Evolutionary conservation across 2,888 invertebrate genomes (phyloP).

Genomic region (Phasia obesa): DNA sequence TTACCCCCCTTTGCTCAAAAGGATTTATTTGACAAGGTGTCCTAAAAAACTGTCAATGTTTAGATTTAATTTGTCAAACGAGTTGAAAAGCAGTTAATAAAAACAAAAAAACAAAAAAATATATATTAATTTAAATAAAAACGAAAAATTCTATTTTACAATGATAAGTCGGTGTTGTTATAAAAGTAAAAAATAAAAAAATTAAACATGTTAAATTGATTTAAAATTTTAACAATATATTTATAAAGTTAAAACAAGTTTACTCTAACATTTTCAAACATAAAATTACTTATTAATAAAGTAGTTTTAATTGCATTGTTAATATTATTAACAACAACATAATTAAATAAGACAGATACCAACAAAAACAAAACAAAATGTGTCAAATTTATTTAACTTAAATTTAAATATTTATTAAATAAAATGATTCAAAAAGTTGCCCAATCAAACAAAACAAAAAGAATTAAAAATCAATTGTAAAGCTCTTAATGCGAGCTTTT

Average conservation of each 20-base stretch:
- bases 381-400: constrained; percentile 56
- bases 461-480: constrained; percentile 42
- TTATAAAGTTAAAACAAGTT: constrained; percentile 26
- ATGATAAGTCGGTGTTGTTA: constrained; percentile 64
- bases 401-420: constrained; percentile 35
- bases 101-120: no score
- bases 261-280: constrained; percentile 48
- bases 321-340: neutral
- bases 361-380: constrained; percentile 45
- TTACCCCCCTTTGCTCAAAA: no score
- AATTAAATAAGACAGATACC: neutral
- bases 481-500: constrained; percentile 28
- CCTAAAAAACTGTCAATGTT: no score
- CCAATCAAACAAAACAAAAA: constrained; percentile 31
- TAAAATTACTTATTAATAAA: constrained; percentile 47
- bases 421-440: constrained; percentile 67
- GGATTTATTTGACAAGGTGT: no score
- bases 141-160: neutral
- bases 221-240: constrained; percentile 52
- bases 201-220: constrained; percentile 51
- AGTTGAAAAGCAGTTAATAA: no score
- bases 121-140: no score
- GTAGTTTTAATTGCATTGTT: constrained; percentile 63
- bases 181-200: constrained; percentile 9
- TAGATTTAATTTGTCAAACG: no score